Base-by-base conservation (phyloP, 2,888 invertebrate species). In the Agonopterix alstromeriana region DNA sequence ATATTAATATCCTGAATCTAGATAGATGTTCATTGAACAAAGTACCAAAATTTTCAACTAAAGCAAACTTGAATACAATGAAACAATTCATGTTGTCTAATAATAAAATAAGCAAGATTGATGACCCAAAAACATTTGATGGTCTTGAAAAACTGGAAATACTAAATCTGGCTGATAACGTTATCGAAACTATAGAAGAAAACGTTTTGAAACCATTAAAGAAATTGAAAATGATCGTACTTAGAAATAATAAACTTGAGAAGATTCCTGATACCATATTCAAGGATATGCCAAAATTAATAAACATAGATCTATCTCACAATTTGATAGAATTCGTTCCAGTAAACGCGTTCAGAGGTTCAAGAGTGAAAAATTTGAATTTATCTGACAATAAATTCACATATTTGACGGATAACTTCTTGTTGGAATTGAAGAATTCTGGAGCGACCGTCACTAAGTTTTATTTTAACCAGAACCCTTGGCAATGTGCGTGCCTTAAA, bases 381-480 rank as follows among this genome's bases (percentile, higher is more conserved):
- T 56, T 87, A 12, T 68, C 80, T 0, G 63, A 63, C 38, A 86
- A 87, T 49, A 75, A 58, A 52, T 71, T 86, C 17, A 77, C 80
- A 0, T 85, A 77, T 62, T 65, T 87, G 35, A 60, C 64, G 11
- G 73, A 77, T 36, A 85, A 86, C 53, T 87, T 87, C 57, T 76
- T 73, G 46, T 61, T 82, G 27, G 82, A 83, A 41, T 54, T 85
- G 1, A 70, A 56, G 43, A 82, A 82, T 53, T 75, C 73, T 3
- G 82, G 83, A 0, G 74, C 67, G 0, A 62, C 43, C 14, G 52
- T 86, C 27, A 67, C 57, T 2, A 81, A 80, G 51, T 79, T 86
- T 48, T 73, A 70, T 48, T 80, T 86, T 35, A 73, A 82, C 11
- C 73, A 78, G n/a, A 87, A 86, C 49, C 85, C 84, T 2, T 86